A percentile compares a stretch with the other conserved stretches of the same genome.
phyloP scores from a whole-genome alignment of 2,113 vertebrate species.

The Anhinga rufa region DNA sequence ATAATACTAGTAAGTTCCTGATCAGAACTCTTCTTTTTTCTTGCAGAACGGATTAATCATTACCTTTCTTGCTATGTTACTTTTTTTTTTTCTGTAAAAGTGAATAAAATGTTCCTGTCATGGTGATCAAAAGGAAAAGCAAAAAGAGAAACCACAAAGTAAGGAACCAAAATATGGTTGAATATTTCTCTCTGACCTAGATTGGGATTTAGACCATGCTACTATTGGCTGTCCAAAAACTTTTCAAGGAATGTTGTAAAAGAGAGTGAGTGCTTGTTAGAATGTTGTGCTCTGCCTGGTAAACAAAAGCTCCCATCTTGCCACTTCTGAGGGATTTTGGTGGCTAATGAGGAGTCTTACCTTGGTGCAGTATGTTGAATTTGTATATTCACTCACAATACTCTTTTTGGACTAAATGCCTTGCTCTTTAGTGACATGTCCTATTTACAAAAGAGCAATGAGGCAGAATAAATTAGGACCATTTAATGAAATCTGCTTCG shows the following conservation, averaged over 20 bases:
- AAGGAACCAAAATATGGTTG: neutral
- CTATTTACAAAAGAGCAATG: neutral
- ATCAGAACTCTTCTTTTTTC: neutral
- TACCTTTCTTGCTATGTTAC: constrained; percentile 42
- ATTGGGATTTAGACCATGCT: constrained; percentile 39
- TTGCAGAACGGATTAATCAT: constrained; percentile 63
- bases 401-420: neutral
- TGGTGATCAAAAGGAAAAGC: constrained; percentile 17
- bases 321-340: neutral
- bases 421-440: neutral
- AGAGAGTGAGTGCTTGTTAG: neutral
- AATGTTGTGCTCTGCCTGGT: neutral
- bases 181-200: constrained; percentile 48
- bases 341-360: neutral
- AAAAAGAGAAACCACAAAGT: constrained; percentile 34
- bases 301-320: neutral
- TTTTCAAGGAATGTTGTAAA: neutral
- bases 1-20: constrained; percentile 25
- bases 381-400: neutral
- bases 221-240: neutral
- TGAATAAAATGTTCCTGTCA: neutral
- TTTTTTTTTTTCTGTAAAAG: neutral
- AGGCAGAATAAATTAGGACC: constrained; percentile 38
- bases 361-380: neutral
- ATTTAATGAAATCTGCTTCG: neutral